Base-by-base conservation (phyloP, 2,888 invertebrate species). In the Xylocampa areola region DNA sequence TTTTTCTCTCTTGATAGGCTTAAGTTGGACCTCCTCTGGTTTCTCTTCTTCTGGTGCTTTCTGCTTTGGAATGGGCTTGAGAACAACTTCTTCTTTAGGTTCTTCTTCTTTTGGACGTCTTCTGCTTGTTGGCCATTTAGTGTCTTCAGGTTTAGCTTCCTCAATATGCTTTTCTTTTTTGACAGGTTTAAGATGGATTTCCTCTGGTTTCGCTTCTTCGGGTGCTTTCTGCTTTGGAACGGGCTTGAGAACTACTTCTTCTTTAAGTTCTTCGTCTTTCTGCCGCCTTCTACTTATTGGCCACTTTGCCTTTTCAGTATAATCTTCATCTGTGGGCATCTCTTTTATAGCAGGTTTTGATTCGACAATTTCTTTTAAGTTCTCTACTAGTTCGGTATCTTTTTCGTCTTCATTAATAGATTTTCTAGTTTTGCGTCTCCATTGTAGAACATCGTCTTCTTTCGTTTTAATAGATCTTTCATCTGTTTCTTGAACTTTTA, bases 41-140 rank as follows among this genome's bases (percentile, higher is more conserved):
- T 92, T 92, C 89, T 91, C 62, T 92, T 94, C 88, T 87, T 94
- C 40, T 88, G 93, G 90, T 93, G 95, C 0, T 95, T 88, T 11
- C 95, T 61, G 55, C 57, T 73, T 78, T 11, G 77, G 70, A 80
- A 68, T 55, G 58, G 51, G 58, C 43, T 65, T 74, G 29, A 72
- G 52, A 39, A 65, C 54, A 29, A 68, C 37, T 77, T 72, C 69
- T 43, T 57, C 57, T 16, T 80, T 75, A 35, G 79, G 69, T 58
- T 82, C 82, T 60, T 89, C 87, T 64, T 89, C 84, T 45, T 82
- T 79, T 1, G 82, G 82, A 50, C 79, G 85, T 32, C 75, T 76
- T 62, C 75, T 79, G 7, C 77, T 79, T 7, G 74, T 77, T 2
- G 79, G 79, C 76, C 82, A 77, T 44, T 71, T 69, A 5, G 81